Evolutionary conservation across 2,113 vertebrate genomes (phyloP), one percentile per base, ranked within the genome.

Genomic region (Helogale parvula): DNA sequence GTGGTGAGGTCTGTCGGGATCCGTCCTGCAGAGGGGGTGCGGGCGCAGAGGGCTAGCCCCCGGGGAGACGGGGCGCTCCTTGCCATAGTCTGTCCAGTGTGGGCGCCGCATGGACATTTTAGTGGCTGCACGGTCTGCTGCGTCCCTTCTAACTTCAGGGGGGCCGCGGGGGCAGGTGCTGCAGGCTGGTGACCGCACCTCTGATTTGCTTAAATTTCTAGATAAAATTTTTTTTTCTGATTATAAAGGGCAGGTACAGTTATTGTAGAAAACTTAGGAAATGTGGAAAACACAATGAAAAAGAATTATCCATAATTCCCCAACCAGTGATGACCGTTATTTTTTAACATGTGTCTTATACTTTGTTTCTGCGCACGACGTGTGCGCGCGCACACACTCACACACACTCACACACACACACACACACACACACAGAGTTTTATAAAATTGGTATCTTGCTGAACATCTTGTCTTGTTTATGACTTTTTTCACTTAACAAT

Each of bases 221-320:
- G 19, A 65, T 65, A 19, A 14, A 65, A 50, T 57, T 19, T 65
- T 69, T 69, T 52, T 47, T 52, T 47, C 54, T 17, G 5, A 68
- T 92, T 47, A 68, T 16, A 33, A 68, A 72, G 25, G 14, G 19
- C 25, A 90, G 52, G 16, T 31, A 23, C 84, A 83, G 91, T 90
- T 47, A 47, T 79, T 87, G 25, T 47, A 74, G 74, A 68, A 96
- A 87, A 66, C 17, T 45, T 68, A 29, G 29, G 29, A 84, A 94
- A 54, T 72, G 33, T 2, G 79, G 63, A 81, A 88, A 93, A 74
- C n/a, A 21, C 60, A 68, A n/a, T 71, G 21, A 80, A 33, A 35
- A 45, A 81, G 76, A 69, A 27, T 84, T 25, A 60, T 50, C 41
- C 25, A 1, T 50, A 57, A 74, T 76, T 76, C 65, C 12, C 35